phyloP scores from a whole-genome alignment of 2,888 invertebrate species.

The Andrena dorsata region DNA sequence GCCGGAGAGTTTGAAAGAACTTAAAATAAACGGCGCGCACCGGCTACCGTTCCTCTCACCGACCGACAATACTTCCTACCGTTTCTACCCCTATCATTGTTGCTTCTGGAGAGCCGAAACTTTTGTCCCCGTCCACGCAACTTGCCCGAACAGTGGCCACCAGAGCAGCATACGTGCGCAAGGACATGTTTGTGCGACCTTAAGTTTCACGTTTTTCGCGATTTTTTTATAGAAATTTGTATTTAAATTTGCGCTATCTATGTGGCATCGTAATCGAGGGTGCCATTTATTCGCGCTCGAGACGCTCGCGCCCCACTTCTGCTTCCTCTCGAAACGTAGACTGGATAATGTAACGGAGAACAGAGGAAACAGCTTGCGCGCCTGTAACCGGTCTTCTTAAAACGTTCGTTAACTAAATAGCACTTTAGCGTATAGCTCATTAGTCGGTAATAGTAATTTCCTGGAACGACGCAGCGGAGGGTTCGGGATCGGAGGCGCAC shows the following conservation, averaged over 20 bases:
- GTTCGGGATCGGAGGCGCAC: background rate
- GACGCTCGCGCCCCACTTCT: background rate
- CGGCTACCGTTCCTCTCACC: conserved; percentile 61
- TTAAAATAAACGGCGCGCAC: conserved; percentile 80
- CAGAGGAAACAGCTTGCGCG: background rate
- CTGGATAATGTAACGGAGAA: conserved; percentile 1
- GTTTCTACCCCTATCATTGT: conserved; percentile 49
- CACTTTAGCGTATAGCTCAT: conserved; percentile 25
- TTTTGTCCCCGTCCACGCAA: conserved; percentile 45
- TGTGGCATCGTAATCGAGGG: conserved; percentile 6
- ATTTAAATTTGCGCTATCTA: background rate
- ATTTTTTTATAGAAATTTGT: background rate
- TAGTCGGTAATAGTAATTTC: conserved; percentile 50
- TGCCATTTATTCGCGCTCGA: background rate
- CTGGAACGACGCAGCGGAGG: background rate
- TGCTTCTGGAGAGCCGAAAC: conserved; percentile 56
- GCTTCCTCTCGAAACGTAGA: background rate
- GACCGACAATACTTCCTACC: conserved; percentile 67
- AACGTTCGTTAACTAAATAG: conserved; percentile 30
- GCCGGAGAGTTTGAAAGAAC: conserved; percentile 79
- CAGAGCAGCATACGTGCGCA: background rate
- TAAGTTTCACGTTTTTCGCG: background rate
- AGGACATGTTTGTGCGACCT: too few relatives aligned
- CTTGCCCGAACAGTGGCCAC: conserved; percentile 1
- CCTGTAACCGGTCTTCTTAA: conserved; percentile 16